Conservation (phyloP, 2,888 invertebrate genomes). For the Dioctria rufipes region DNA sequence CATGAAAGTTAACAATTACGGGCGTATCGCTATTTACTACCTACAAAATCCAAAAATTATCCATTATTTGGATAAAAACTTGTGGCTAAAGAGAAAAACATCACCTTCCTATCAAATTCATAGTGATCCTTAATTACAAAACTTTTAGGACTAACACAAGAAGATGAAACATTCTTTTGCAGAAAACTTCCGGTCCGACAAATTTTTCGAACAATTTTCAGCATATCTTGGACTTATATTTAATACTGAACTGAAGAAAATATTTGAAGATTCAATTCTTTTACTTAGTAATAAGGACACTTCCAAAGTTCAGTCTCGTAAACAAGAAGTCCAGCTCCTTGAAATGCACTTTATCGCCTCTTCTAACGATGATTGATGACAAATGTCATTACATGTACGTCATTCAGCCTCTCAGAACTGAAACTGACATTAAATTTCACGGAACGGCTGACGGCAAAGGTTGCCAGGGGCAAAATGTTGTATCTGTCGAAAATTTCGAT, state of each 20-base stretch:
- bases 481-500: no score
- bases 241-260: no score
- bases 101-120: slow-evolving; percentile 83
- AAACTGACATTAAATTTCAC: no score
- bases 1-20: slow-evolving; percentile 93
- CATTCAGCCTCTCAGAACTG: no score
- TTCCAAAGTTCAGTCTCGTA: slow-evolving; percentile 34
- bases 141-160: slow-evolving; percentile 62
- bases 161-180: slow-evolving; percentile 59
- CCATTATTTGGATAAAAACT: no score
- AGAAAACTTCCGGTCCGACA: slow-evolving; percentile 11
- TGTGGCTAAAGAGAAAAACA: no score
- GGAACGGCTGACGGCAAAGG: no score
- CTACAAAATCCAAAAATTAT: slow-evolving; percentile 65
- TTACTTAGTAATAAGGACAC: slow-evolving; percentile 15
- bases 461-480: no score
- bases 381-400: no score
- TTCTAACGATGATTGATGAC: no score
- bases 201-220: slow-evolving; percentile 29
- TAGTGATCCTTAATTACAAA: slow-evolving; percentile 80
- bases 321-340: not conserved
- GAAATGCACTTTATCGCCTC: no score
- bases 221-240: slow-evolving; percentile 21
- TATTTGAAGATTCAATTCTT: not conserved
- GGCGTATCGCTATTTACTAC: slow-evolving; percentile 87